phyloP scores from a whole-genome alignment of 2,797 vertebrate genomes.

The Lycodopsis pacificus region DNA sequence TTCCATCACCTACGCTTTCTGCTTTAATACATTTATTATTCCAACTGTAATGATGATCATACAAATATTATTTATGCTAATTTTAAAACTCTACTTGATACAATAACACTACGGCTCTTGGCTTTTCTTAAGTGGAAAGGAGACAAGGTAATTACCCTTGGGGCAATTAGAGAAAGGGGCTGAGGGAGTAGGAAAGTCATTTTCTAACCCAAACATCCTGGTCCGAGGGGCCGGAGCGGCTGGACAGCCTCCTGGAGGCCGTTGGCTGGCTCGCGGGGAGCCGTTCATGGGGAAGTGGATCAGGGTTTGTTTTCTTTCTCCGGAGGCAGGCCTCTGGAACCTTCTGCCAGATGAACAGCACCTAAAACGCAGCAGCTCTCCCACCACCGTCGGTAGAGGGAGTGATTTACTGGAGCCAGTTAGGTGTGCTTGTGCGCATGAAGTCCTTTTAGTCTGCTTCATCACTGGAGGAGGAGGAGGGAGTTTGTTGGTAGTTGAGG shows the following conservation, averaged over 20 bases:
- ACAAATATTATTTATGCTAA: constrained; percentile 57
- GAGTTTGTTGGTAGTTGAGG: constrained; percentile 23
- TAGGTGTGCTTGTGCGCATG: constrained; percentile 29
- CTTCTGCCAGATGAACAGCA: constrained; percentile 84
- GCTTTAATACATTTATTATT: constrained; percentile 66
- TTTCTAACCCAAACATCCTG: constrained; percentile 89
- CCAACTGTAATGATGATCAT: constrained; percentile 54
- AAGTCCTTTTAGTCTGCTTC: constrained; percentile 60
- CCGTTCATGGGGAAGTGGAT: constrained; percentile 75
- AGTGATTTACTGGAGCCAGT: constrained; percentile 64
- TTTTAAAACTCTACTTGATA: constrained; percentile 57
- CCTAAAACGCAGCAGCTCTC: constrained; percentile 70
- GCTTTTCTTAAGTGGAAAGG: constrained; percentile 80
- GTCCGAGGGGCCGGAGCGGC: constrained; percentile 78
- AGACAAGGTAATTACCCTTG: constrained; percentile 84
- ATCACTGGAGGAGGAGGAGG: constrained; percentile 37
- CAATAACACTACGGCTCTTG: constrained; percentile 72
- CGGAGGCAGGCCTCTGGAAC: constrained; percentile 75
- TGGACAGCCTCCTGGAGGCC: constrained; percentile 75
- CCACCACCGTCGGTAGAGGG: constrained; percentile 66
- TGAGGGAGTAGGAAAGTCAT: constrained; percentile 83
- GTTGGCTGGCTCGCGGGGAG: constrained; percentile 70
- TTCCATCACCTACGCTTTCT: constrained; percentile 36
- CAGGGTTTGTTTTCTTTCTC: constrained; percentile 84
- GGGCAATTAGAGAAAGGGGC: constrained; percentile 83